Percentiles rank a stretch among this genome's conserved stretches.
Conservation (phyloP, 2,888 invertebrate species). For the Ormyrus pomaceus region DNA sequence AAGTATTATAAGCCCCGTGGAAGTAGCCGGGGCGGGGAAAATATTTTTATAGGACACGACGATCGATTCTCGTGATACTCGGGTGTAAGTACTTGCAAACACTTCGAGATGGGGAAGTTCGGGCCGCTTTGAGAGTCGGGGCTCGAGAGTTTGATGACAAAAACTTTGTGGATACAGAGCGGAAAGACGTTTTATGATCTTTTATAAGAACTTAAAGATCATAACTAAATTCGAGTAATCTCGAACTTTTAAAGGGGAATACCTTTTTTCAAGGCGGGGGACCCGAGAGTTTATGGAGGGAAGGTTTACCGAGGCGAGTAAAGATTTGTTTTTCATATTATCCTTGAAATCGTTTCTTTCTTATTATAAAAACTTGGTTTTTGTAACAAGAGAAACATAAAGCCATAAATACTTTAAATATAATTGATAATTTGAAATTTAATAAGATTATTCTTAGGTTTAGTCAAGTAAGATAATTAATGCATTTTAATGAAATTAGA, state of each 20-base stretch:
- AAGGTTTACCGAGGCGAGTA: too few species aligned
- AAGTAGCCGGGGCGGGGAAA: not conserved
- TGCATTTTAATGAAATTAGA: too few species aligned
- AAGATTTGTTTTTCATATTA: too few species aligned
- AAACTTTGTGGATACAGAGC: constrained; percentile 38
- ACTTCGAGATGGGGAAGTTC: constrained; percentile 27
- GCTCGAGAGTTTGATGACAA: constrained; percentile 37
- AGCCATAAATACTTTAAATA: too few species aligned
- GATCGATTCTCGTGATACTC: constrained; percentile 34
- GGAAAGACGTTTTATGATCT: constrained; percentile 17
- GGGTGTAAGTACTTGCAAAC: constrained; percentile 40
- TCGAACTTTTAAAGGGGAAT: not conserved
- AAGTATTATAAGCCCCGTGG: too few species aligned
- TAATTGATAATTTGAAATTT: too few species aligned
- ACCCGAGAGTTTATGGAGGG: constrained; percentile 1
- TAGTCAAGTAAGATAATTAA: too few species aligned
- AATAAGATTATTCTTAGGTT: too few species aligned
- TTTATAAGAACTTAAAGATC: constrained; percentile 33
- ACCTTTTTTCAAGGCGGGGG: not conserved
- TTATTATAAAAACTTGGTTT: too few species aligned
- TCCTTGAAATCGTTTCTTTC: too few species aligned
- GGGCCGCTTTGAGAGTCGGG: not conserved
- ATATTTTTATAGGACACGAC: constrained; percentile 42
- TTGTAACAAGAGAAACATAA: too few species aligned
- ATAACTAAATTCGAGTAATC: constrained; percentile 35